Evolutionary conservation across 2,113 vertebrate species (phyloP).

Genomic region (Suncus etruscus): DNA sequence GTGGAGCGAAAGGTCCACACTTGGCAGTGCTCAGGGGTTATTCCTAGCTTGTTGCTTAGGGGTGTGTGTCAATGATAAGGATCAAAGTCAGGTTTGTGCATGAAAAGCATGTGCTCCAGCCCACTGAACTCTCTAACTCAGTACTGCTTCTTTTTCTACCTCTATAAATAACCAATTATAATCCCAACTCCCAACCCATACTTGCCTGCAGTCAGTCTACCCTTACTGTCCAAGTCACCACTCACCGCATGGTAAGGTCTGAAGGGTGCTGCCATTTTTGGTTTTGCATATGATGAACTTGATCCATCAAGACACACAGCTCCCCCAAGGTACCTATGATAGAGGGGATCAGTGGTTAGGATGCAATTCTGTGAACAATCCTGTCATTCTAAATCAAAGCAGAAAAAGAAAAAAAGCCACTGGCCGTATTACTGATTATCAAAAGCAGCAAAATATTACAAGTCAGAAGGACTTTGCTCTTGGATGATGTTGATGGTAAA

Average conservation of each 20-base stretch:
- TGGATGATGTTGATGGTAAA: not conserved
- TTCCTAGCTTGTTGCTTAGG: too few relatives aligned
- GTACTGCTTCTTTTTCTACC: conserved; percentile 1
- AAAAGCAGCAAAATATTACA: conserved; percentile 43
- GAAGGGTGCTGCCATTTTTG: conserved; percentile 76
- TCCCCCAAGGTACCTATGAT: conserved; percentile 79
- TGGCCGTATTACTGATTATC: conserved; percentile 22
- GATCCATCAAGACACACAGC: conserved; percentile 71
- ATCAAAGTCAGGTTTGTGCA: too few relatives aligned
- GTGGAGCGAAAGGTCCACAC: too few relatives aligned
- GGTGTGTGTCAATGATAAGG: too few relatives aligned
- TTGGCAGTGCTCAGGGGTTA: too few relatives aligned
- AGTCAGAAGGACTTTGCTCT: conserved; percentile 40
- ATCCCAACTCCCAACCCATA: not conserved
- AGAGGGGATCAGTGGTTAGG: conserved; percentile 57
- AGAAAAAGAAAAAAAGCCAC: conserved; percentile 45
- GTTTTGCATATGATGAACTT: conserved; percentile 70
- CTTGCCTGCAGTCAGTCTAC: conserved; percentile 12
- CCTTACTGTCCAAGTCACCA: not conserved
- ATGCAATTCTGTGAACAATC: conserved; percentile 40
- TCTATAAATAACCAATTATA: conserved; percentile 44
- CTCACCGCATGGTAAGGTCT: conserved; percentile 82
- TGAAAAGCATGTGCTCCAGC: too few relatives aligned
- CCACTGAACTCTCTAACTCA: too few relatives aligned
- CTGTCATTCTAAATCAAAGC: not conserved